phyloP scores from a whole-genome alignment of 2,113 vertebrate genomes.

The Actenoides hombroni region DNA sequence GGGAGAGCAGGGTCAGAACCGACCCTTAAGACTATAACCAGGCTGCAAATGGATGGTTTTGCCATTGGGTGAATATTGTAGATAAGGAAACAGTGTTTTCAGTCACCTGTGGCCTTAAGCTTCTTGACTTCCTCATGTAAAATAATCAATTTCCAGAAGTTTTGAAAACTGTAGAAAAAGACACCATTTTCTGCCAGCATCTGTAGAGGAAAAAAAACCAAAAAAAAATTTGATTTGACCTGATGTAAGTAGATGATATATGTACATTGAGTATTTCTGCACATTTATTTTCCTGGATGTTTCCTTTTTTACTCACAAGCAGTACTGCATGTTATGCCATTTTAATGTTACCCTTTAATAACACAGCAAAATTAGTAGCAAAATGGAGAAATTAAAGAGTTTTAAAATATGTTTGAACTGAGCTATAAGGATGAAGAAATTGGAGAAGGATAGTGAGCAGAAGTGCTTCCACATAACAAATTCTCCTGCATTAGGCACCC shows the following conservation, averaged over 20 bases:
- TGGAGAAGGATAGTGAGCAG: not conserved
- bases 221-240: not conserved
- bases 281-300: not conserved
- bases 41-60: not conserved
- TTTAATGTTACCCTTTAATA: not conserved
- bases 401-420: not conserved
- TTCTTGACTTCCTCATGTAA: not conserved
- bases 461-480: not conserved
- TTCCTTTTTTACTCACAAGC: not conserved
- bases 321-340: not conserved
- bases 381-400: not conserved
- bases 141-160: not conserved
- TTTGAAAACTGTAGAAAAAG: not conserved
- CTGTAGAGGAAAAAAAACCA: not conserved
- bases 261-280: not conserved
- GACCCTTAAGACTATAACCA: not conserved
- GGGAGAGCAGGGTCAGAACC: not conserved
- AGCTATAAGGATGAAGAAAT: not conserved
- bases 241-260: not conserved
- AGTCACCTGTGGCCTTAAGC: not conserved
- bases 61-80: not conserved
- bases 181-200: not conserved
- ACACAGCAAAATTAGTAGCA: not conserved
- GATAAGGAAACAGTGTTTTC: not conserved
- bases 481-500: not conserved